These are phyloP conservation scores for Neodiprion virginianus DNA, from an alignment of 1,140 invertebrate genomes.

Conservation along the genomic window DNA sequence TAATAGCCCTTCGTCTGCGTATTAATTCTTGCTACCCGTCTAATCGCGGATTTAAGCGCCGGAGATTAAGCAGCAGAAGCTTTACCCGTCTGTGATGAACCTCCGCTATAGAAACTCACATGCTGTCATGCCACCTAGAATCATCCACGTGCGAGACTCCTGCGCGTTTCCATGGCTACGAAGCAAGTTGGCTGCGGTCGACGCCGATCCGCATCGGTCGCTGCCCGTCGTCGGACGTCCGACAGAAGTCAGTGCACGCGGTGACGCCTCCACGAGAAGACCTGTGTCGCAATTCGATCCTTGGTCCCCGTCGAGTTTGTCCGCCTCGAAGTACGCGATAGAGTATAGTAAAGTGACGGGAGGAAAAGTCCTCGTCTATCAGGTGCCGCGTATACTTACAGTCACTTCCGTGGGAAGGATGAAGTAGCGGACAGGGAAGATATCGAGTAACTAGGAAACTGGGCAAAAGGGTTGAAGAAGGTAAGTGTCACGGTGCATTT, in stretches of 20 bases:
- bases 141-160: not conserved
- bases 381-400: no score
- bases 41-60: not conserved
- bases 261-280: slow-evolving; percentile 48
- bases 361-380: no score
- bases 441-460: no score
- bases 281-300: slow-evolving; percentile 19
- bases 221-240: not conserved
- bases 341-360: no score
- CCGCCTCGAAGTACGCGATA: no score
- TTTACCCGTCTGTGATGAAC: no score
- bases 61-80: not conserved
- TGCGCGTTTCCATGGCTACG: slow-evolving; percentile 8
- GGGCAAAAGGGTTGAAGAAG: no score
- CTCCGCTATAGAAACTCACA: not conserved
- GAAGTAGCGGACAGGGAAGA: no score
- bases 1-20: not conserved
- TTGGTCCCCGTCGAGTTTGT: not conserved
- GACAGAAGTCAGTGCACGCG: slow-evolving; percentile 52
- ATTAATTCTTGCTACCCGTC: not conserved
- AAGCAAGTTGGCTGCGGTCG: slow-evolving; percentile 9
- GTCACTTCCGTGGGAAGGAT: no score
- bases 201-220: not conserved
- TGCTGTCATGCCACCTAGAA: not conserved
- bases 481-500: no score